Base-by-base conservation (phyloP, 2,888 invertebrate genomes). In the Epinotia bilunana region DNA sequence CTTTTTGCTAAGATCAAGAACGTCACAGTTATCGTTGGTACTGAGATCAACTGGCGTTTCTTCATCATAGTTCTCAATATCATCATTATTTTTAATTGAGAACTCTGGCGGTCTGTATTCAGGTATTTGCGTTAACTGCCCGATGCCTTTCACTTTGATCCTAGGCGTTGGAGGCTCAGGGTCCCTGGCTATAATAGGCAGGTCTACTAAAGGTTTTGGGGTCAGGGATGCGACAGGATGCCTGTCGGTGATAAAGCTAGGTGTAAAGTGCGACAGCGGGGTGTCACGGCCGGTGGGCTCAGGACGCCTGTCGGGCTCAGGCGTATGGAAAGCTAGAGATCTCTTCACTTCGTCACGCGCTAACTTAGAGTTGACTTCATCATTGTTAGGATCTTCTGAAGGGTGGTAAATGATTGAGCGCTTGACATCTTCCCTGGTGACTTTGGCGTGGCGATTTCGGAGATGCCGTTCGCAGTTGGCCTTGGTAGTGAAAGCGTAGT, bases 391-490 rank as follows among this genome's bases (percentile, higher is more conserved):
- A 84, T 98, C 97, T 91, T 97, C 97, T 1, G 97, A 97, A 0
- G 97, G 97, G 86, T 98, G 97, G 83, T 98, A 97, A 77, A 98
- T 97, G 71, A 99, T 97, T 7, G 97, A 96, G 79, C 96, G 96
- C 86, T 98, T 98, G 0, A 99, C 97, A 81, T 99, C 98, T 80
- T 98, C 98, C 72, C 98, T 95, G 1, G 97, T 96, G 1, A 96
- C 95, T 89, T 98, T 98, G 0, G 97, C 96, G 84, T 99, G 99
- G 33, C 98, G 95, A 88, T 99, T 99, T 79, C 98, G 95, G 82
- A 99, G 95, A 88, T 99, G 99, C 7, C 99, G 95, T 91, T 99
- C 99, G 88, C 99, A 99, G 87, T 99, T 99, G 1, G 99, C 99
- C 92, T 99, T 99, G 0, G 99, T 99, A 39, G 99, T 99, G 89